Evolutionary conservation across 2,113 vertebrate genomes (phyloP).

Genomic region (Aleadryas rufinucha): DNA sequence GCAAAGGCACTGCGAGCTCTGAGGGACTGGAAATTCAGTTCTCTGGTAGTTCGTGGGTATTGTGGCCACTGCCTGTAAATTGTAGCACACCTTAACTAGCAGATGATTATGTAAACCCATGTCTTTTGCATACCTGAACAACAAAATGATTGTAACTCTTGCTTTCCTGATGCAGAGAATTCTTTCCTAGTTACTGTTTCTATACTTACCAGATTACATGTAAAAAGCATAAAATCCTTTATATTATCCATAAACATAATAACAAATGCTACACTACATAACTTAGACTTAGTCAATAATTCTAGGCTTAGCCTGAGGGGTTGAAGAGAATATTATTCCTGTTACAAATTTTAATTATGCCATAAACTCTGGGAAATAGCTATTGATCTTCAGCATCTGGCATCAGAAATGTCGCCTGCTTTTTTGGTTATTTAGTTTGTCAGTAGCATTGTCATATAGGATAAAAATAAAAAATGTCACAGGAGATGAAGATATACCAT

Average conservation of each 20-base stretch:
- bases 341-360: conserved; percentile 81
- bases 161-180: background rate
- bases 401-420: conserved; percentile 47
- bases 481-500: conserved; percentile 9
- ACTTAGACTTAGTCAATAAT: conserved; percentile 75
- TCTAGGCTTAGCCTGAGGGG: conserved; percentile 71
- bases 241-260: conserved; percentile 73
- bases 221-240: conserved; percentile 67
- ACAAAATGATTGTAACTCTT: background rate
- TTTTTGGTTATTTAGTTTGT: conserved; percentile 47
- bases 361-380: conserved; percentile 75
- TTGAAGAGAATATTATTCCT: conserved; percentile 74
- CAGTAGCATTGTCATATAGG: conserved; percentile 34
- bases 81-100: background rate
- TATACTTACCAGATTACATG: conserved; percentile 63
- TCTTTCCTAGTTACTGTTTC: conserved; percentile 50
- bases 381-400: conserved; percentile 79
- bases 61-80: background rate
- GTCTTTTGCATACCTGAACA: background rate
- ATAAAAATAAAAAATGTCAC: conserved; percentile 56
- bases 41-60: background rate
- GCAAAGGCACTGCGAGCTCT: background rate
- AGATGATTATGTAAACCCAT: background rate
- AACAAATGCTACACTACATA: conserved; percentile 68
- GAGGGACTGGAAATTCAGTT: background rate